These are phyloP conservation scores for Bimastos eiseni DNA, from an alignment of 2,888 invertebrate genomes.

Conservation along the genomic window DNA sequence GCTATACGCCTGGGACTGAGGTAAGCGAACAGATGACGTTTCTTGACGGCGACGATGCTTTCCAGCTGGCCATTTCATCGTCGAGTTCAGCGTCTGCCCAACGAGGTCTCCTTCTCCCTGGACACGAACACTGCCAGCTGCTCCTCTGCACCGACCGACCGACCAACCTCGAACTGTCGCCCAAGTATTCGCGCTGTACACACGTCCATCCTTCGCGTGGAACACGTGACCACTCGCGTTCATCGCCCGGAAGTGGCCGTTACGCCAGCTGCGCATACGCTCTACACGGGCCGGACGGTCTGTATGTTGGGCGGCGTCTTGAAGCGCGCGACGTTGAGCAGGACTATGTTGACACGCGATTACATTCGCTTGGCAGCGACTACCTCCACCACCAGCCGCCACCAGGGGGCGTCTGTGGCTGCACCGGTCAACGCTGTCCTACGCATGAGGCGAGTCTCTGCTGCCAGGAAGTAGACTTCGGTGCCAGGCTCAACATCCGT, in stretches of 20 bases:
- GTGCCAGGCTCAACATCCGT: background rate
- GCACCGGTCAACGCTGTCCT: background rate
- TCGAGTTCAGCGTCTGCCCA: background rate
- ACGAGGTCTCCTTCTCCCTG: background rate
- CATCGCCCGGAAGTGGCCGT: background rate
- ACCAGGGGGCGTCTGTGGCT: background rate
- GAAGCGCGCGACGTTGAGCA: background rate
- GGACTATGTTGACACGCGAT: background rate
- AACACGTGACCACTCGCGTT: background rate
- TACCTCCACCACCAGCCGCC: background rate
- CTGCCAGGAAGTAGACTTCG: background rate
- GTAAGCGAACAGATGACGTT: slow-evolving; percentile 3
- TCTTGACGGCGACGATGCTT: background rate
- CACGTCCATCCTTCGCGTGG: background rate
- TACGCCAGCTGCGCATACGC: background rate
- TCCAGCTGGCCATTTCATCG: slow-evolving; percentile 15
- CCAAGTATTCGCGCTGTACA: background rate
- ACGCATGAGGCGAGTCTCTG: background rate
- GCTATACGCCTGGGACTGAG: slow-evolving; percentile 17
- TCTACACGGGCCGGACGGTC: background rate
- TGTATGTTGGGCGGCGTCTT: background rate
- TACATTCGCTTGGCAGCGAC: background rate
- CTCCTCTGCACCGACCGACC: background rate
- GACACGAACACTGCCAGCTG: slow-evolving; percentile 23
- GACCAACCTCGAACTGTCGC: background rate